Conservation (phyloP, 2,113 vertebrate genomes). For the Myrmecophaga tridactyla region DNA sequence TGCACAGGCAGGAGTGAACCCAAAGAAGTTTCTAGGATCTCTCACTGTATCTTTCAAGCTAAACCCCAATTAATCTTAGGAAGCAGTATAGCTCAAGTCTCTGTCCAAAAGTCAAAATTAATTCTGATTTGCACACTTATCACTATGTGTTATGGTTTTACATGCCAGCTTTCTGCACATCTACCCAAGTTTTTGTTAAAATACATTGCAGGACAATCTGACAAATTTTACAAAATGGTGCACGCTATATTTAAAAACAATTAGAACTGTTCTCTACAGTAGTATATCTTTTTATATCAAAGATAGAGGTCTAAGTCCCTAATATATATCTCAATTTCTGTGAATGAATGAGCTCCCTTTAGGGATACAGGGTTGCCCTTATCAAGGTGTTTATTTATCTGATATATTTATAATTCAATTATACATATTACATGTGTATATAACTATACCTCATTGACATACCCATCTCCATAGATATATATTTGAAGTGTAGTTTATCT, state of each 20-base stretch:
- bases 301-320: not conserved
- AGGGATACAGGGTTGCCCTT: not conserved
- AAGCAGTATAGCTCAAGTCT: not conserved
- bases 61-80: not conserved
- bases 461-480: slow-evolving; percentile 29
- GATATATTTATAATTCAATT: slow-evolving; percentile 49
- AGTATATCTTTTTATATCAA: not conserved
- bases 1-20: not conserved
- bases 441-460: slow-evolving; percentile 44
- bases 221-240: not conserved
- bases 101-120: not conserved
- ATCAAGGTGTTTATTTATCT: slow-evolving; percentile 14
- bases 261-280: not conserved
- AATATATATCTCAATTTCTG: slow-evolving; percentile 33
- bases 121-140: not conserved
- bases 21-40: not conserved
- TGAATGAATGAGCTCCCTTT: slow-evolving; percentile 32
- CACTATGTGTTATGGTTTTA: not conserved
- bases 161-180: not conserved
- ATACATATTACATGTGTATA: slow-evolving; percentile 10
- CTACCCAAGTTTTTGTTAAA: slow-evolving; percentile 1
- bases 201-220: not conserved
- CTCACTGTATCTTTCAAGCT: not conserved
- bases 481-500: slow-evolving; percentile 60
- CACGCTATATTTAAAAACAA: slow-evolving; percentile 7